A percentile compares a stretch with the other conserved stretches of the same genome.
These are phyloP conservation scores for Zelleria hepariella DNA, from an alignment of 2,888 invertebrate genomes.

Conservation along the genomic window DNA sequence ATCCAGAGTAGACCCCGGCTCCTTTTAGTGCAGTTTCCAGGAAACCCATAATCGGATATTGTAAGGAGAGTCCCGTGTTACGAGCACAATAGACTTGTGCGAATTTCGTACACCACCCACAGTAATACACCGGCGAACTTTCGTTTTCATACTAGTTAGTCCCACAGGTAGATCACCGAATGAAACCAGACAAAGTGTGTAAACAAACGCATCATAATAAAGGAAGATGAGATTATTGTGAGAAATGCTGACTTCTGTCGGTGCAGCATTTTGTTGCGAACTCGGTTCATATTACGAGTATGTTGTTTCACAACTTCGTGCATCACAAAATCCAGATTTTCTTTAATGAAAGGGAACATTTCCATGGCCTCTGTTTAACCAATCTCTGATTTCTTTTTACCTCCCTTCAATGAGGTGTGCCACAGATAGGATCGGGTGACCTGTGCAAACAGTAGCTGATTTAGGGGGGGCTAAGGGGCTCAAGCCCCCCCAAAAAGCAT, in stretches of 20 bases:
- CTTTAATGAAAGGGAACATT: too few relatives aligned
- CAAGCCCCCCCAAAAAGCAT: too few relatives aligned
- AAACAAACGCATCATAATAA: not conserved
- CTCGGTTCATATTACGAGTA: too few relatives aligned
- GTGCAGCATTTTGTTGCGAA: too few relatives aligned
- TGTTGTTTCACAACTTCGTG: too few relatives aligned
- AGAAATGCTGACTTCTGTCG: not conserved
- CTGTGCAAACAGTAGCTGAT: too few relatives aligned
- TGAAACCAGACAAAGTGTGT: not conserved
- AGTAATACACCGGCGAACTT: not conserved
- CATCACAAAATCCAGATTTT: too few relatives aligned
- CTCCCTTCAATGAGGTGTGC: too few relatives aligned
- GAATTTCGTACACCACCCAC: not conserved
- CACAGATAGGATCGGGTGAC: too few relatives aligned
- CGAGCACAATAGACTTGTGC: not conserved
- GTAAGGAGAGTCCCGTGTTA: not conserved
- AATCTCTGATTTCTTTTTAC: too few relatives aligned
- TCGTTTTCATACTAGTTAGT: not conserved
- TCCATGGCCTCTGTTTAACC: too few relatives aligned
- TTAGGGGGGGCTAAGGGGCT: too few relatives aligned
- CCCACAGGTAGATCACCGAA: not conserved
- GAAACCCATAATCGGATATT: not conserved
- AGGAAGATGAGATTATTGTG: not conserved
- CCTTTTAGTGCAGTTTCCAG: not conserved
- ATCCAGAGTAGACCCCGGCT: not conserved